phyloP scores from a whole-genome alignment of 2,888 invertebrate species.

The Philhelius pedissequus region DNA sequence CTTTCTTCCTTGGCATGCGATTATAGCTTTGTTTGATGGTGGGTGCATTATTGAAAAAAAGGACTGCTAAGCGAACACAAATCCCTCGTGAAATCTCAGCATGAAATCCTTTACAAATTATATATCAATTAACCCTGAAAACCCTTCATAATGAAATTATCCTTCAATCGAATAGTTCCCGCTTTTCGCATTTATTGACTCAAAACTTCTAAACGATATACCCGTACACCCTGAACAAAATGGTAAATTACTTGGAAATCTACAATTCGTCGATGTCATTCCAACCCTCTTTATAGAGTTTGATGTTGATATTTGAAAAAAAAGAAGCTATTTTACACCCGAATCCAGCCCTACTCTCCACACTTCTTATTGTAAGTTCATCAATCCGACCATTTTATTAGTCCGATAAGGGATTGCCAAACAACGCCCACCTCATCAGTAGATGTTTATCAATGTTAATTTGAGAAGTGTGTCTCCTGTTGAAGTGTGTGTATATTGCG shows the following conservation, averaged over 20 bases:
- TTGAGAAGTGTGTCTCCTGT: conserved; percentile 56
- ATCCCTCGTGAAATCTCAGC: conserved; percentile 28
- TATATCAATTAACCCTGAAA: conserved; percentile 22
- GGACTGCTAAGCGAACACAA: neutral
- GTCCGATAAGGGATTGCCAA: conserved; percentile 29
- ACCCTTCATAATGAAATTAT: conserved; percentile 67
- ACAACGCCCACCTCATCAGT: conserved; percentile 51
- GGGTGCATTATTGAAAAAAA: neutral
- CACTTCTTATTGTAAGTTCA: neutral
- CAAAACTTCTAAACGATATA: neutral
- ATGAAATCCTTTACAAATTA: conserved; percentile 42
- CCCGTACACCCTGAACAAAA: conserved; percentile 47
- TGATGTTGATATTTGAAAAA: conserved; percentile 11
- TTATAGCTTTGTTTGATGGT: neutral
- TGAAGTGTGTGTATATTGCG: neutral
- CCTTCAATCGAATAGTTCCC: conserved; percentile 24
- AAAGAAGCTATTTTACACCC: neutral
- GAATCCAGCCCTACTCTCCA: neutral
- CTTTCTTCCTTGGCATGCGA: neutral
- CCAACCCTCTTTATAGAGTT: conserved; percentile 7
- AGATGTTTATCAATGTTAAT: conserved; percentile 62
- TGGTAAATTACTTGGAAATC: conserved; percentile 31
- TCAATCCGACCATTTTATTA: conserved; percentile 56
- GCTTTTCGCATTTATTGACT: conserved; percentile 21
- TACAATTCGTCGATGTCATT: conserved; percentile 15